A percentile compares a stretch with the other conserved stretches of the same genome.
phyloP scores from a whole-genome alignment of 2,888 invertebrate genomes.

The Tanypteryx hageni region DNA sequence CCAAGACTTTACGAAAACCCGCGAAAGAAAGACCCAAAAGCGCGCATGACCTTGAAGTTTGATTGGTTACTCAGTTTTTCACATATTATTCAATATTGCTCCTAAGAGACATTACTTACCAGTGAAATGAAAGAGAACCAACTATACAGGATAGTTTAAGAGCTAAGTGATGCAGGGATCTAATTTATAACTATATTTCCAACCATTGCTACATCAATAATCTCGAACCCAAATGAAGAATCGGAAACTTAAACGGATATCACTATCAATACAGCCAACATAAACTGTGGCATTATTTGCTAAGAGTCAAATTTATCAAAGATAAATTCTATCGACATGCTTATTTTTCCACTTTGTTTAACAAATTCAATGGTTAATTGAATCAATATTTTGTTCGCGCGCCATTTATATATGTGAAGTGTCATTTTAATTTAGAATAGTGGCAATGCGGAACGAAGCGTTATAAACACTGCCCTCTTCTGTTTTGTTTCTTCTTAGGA shows the following conservation, averaged over 20 bases:
- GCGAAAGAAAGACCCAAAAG: constrained; percentile 61
- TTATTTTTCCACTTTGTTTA: too few relatives aligned
- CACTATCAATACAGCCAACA: not conserved
- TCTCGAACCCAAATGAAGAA: constrained; percentile 31
- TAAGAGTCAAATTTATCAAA: not conserved
- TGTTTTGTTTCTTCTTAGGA: not conserved
- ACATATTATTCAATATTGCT: not conserved
- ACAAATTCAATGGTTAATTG: not conserved
- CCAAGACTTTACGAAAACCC: constrained; percentile 61
- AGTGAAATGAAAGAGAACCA: not conserved
- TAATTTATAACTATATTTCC: not conserved
- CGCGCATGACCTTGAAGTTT: constrained; percentile 65
- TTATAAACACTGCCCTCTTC: not conserved
- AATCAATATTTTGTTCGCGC: not conserved
- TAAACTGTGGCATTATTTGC: not conserved
- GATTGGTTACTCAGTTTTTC: constrained; percentile 36
- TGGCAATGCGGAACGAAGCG: not conserved
- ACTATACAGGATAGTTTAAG: not conserved
- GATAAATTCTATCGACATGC: not conserved
- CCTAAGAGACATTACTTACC: not conserved
- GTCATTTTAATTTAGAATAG: not conserved
- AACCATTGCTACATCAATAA: not conserved
- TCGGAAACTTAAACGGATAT: not conserved
- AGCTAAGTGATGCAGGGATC: not conserved
- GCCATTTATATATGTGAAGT: too few relatives aligned